Evolutionary conservation across 2,888 invertebrate species (phyloP).

Genomic region (Adelphocoris suturalis): DNA sequence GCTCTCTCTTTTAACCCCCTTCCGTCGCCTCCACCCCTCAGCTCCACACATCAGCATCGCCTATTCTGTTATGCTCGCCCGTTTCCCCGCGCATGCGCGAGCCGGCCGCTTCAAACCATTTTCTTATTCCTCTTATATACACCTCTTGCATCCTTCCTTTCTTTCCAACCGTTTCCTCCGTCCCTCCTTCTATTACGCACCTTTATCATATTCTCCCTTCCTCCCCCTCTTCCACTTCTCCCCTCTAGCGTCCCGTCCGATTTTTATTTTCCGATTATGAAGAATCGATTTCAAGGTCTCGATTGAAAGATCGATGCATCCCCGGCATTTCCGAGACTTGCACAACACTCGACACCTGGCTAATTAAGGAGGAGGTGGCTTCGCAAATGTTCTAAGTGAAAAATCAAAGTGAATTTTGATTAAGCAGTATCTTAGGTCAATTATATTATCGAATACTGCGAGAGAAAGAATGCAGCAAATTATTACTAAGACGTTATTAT

Average conservation of each 20-base stretch:
- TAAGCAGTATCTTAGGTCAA: too few species aligned
- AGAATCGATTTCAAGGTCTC: neutral
- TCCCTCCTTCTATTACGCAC: neutral
- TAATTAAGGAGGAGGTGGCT: too few species aligned
- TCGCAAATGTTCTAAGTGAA: too few species aligned
- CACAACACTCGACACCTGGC: too few species aligned
- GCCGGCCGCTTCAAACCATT: neutral
- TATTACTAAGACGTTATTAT: too few species aligned
- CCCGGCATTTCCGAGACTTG: neutral
- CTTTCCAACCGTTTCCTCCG: slow-evolving; percentile 20
- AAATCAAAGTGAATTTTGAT: too few species aligned
- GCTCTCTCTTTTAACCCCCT: neutral
- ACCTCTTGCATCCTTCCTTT: slow-evolving; percentile 55
- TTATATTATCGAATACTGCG: too few species aligned
- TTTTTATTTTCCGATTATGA: neutral
- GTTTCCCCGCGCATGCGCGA: slow-evolving; percentile 74
- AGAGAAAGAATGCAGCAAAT: too few species aligned
- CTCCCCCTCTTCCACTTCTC: neutral
- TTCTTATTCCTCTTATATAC: slow-evolving; percentile 37
- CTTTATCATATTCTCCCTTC: neutral
- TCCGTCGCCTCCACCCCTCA: slow-evolving; percentile 16
- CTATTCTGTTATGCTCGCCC: slow-evolving; percentile 71
- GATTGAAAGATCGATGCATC: neutral
- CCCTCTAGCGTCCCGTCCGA: neutral
- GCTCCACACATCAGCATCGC: slow-evolving; percentile 60